Base-by-base conservation (phyloP, 2,888 invertebrate species). In the Aleiodes testaceus region DNA sequence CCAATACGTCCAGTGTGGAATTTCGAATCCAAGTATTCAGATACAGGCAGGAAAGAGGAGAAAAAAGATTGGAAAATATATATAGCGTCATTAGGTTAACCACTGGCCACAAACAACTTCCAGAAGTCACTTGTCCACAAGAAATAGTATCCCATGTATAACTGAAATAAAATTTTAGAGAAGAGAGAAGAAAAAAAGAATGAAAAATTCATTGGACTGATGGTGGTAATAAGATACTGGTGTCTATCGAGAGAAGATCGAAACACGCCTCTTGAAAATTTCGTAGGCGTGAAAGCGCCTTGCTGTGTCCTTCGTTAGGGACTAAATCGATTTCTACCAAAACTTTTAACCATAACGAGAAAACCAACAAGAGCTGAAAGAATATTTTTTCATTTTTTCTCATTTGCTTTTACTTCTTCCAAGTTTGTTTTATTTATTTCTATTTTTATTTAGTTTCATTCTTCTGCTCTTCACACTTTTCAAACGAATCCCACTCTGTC, bases 231-330 rank as follows among this genome's bases (percentile, higher is more conserved):
- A 47, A 45, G 55, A 67, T 67, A 55, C 30, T 26, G 53, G 20
- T 45, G 61, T 42, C 68, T 61, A 61, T 61, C 68, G 61, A 67
- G 53, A 14, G 22, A 61, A 49, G 49, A 68, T 68, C 61, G 18
- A 50, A 61, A 49, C 68, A 61, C 49, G 61, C n/a, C 59, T 49
- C 18, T 61, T 59, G 36, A 50, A 68, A 45, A 59, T 67, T 66
- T 71, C 74, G 75, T 76, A 74, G 76, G 76, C 74, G 76, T 75
- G 75, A 76, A 72, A 70, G 72, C 68, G 69, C 69, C 66, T 67
- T 52, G 52, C 59, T 66, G 70, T 61, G 64, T 69, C 72, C 69
- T 76, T 75, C 72, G 76, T 76, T 76, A 76, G 74, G 72, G 72
- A 73, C 59, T 42, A 47, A 74, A 76, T 76, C 73, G 76, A 76